A percentile compares a stretch with the other conserved stretches of the same genome.
These are phyloP conservation scores for Sthenelais limicola DNA, from an alignment of 2,888 invertebrate species.

Conservation along the genomic window DNA sequence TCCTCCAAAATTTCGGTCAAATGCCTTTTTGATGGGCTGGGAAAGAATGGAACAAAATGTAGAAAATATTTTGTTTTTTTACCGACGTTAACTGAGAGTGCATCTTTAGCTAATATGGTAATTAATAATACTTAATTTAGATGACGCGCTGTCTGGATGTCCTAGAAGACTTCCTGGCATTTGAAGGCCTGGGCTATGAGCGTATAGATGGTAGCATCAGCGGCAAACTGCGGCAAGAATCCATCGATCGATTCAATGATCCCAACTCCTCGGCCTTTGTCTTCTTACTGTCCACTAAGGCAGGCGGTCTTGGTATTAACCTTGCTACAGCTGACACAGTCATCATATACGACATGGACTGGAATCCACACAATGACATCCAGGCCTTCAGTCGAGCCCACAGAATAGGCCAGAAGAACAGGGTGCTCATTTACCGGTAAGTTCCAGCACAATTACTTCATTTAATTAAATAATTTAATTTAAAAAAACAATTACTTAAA, in stretches of 20 bases:
- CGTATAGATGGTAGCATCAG: conserved; percentile 98
- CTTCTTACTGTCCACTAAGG: conserved; percentile 95
- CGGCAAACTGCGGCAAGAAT: conserved; percentile 93
- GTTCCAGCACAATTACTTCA: no score
- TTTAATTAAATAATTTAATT: no score
- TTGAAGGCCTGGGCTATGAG: conserved; percentile 95
- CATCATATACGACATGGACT: conserved; percentile 98
- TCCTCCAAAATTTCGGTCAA: no score
- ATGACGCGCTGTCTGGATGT: conserved; percentile 99
- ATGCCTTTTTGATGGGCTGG: no score
- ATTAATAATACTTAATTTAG: conserved; percentile 56
- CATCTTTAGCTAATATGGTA: neutral
- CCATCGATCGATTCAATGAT: conserved; percentile 96
- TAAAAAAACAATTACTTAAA: no score
- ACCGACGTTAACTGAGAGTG: no score
- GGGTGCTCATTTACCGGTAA: conserved; percentile 75
- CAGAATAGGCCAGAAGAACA: conserved; percentile 97
- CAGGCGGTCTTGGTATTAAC: conserved; percentile 97
- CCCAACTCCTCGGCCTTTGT: conserved; percentile 87
- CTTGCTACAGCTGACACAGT: conserved; percentile 98
- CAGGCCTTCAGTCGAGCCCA: conserved; percentile 98
- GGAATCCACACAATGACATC: conserved; percentile 99
- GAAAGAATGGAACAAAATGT: no score
- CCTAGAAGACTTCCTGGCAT: conserved; percentile 95
- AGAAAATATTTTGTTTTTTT: no score